Conservation (phyloP, 2,888 invertebrate genomes). For the Platynereis dumerilii region DNA sequence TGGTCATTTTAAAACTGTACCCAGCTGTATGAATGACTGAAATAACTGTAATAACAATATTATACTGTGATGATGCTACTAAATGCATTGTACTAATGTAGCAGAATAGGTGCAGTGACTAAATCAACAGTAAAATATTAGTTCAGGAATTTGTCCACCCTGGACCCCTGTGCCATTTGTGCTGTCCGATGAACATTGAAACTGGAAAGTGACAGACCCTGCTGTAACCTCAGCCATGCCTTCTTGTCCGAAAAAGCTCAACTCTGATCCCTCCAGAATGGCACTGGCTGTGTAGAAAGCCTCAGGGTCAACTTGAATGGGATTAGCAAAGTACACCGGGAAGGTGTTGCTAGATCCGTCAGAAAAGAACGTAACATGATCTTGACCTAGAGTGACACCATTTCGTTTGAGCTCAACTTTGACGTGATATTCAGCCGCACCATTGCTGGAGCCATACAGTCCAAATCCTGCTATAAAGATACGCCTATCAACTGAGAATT, state of each 20-base stretch:
- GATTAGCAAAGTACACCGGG: slow-evolving; percentile 82
- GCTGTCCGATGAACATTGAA: slow-evolving; percentile 95
- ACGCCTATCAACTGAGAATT: slow-evolving; percentile 93
- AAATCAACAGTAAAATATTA: slow-evolving; percentile 78
- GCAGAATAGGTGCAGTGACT: no score
- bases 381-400: slow-evolving; percentile 86
- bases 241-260: slow-evolving; percentile 97
- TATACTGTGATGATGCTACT: no score
- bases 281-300: slow-evolving; percentile 95
- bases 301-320: slow-evolving; percentile 88
- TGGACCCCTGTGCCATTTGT: slow-evolving; percentile 97
- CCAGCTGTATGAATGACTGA: no score
- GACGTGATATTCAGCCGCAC: slow-evolving; percentile 92
- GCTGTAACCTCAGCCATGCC: slow-evolving; percentile 89
- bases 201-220: slow-evolving; percentile 93
- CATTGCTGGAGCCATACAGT: slow-evolving; percentile 93
- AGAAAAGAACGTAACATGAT: slow-evolving; percentile 91
- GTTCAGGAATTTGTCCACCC: slow-evolving; percentile 95
- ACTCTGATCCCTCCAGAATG: slow-evolving; percentile 88
- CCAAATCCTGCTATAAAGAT: slow-evolving; percentile 97
- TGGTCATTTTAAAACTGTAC: no score
- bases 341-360: slow-evolving; percentile 97
- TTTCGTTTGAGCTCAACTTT: slow-evolving; percentile 91
- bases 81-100: no score
- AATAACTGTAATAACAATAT: no score